Conservation (phyloP, 2,113 vertebrate species). For the Phylloscopus trochiloides region DNA sequence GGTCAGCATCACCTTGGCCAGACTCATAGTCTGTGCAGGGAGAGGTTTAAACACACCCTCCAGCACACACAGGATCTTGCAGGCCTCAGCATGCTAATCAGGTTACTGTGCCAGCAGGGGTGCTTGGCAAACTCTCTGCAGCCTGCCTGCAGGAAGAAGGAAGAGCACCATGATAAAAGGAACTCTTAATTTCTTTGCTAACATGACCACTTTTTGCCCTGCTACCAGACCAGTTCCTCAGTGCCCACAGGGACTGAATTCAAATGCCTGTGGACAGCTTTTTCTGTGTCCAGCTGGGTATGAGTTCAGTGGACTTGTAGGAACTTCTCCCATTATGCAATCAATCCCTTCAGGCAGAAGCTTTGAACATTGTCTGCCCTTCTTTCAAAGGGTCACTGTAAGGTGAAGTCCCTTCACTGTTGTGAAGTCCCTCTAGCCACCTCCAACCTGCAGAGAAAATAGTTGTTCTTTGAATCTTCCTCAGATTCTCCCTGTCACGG, state of each 20-base stretch:
- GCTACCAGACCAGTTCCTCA: background rate
- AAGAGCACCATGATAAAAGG: background rate
- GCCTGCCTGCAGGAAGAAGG: background rate
- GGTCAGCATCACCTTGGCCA: slow-evolving; percentile 18
- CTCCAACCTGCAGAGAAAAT: background rate
- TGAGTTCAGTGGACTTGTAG: background rate
- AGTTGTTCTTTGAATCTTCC: background rate
- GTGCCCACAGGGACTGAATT: background rate
- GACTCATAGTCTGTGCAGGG: slow-evolving; percentile 11
- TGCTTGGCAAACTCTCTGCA: background rate
- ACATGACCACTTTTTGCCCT: background rate
- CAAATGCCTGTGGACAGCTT: background rate
- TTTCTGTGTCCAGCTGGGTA: background rate
- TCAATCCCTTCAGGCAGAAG: background rate
- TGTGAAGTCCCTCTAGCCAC: background rate
- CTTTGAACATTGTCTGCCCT: background rate
- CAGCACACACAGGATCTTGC: background rate
- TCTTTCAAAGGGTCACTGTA: background rate
- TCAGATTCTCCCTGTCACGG: background rate
- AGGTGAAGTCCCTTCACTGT: background rate
- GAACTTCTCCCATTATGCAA: background rate
- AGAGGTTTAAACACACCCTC: background rate
- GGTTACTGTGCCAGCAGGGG: background rate
- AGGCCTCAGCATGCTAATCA: background rate
- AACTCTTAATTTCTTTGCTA: background rate